Base-by-base conservation (phyloP, 1,140 invertebrate genomes). In the Drosophila mojavensis region DNA sequence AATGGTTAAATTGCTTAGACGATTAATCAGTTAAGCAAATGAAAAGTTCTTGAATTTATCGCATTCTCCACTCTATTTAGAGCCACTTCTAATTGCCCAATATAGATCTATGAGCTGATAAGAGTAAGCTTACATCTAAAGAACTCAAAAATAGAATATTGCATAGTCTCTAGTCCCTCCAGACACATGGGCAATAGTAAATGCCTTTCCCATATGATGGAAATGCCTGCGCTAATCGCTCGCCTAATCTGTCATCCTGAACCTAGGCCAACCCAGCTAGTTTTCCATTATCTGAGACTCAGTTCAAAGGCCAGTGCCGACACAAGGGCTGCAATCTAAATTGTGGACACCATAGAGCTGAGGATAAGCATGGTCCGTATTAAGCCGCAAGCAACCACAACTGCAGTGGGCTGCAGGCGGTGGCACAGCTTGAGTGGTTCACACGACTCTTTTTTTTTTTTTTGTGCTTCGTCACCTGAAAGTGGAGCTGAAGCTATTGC, bases 381-480 rank as follows among this genome's bases (percentile, higher is more conserved):
- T 58, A 45, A 65, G 62, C 47, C 47, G 45, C 41, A 33, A 64
- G 13, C 67, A 41, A 61, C 68, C 53, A 70, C 81, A 85, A 73
- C 13, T 85, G 82, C 82, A 85, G 69, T 55, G 71, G 60, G 71
- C 51, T 86, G 83, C 83, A 86, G 66, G 76, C 67, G 51, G 76
- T 79, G 50, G 76, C 82, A 77, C 83, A 89, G 79, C 77, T 77
- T 89, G 83, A 75, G 26, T 41, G 60, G 64, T 88, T 88, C 83
- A 75, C 83, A 88, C 83, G 80, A 54, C 61, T 73, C 61, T 73
- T 55, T 56, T 30, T 4, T 30, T 30, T 62, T 30, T 30, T 62
- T 62, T 82, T 78, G 20, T 33, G 28, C 61, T 66, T 54, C 75
- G 51, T 71, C 78, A 80, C 28, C 51, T 13, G 1, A 39, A 13